phyloP scores from a whole-genome alignment of 1,140 invertebrate species.

The Apis dorsata region DNA sequence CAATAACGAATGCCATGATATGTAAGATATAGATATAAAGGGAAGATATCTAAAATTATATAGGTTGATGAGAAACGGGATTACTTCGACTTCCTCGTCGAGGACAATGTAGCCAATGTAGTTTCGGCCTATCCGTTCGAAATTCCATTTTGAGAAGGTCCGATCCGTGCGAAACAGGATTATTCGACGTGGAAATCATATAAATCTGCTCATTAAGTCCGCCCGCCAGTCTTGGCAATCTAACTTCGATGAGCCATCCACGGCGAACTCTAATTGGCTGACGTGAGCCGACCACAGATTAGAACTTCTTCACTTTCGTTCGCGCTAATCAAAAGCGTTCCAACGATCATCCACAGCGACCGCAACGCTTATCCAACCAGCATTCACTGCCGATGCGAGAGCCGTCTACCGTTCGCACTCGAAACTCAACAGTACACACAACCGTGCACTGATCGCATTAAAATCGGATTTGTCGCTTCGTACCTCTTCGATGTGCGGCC shows the following conservation, averaged over 20 bases:
- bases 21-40: not conserved
- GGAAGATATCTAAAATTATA: not conserved
- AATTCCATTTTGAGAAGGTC: not conserved
- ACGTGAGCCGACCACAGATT: slow-evolving; percentile 58
- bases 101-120: too few relatives aligned
- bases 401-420: not conserved
- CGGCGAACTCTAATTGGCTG: slow-evolving; percentile 61
- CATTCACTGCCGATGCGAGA: slow-evolving; percentile 13
- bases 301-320: slow-evolving; percentile 61
- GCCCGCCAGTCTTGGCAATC: slow-evolving; percentile 41
- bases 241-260: slow-evolving; percentile 55
- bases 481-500: slow-evolving; percentile 48
- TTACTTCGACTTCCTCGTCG: too few relatives aligned
- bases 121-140: not conserved
- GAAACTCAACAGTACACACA: slow-evolving; percentile 5
- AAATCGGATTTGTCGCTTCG: slow-evolving; percentile 49
- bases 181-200: slow-evolving; percentile 43
- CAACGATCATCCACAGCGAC: slow-evolving; percentile 10
- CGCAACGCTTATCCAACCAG: slow-evolving; percentile 13
- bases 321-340: slow-evolving; percentile 39
- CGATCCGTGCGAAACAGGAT: slow-evolving; percentile 30
- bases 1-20: too few relatives aligned
- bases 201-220: slow-evolving; percentile 45
- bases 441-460: slow-evolving; percentile 50
- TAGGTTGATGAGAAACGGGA: not conserved